These are phyloP conservation scores for Ormyrus thymus DNA, from an alignment of 2,888 invertebrate species.

Conservation along the genomic window DNA sequence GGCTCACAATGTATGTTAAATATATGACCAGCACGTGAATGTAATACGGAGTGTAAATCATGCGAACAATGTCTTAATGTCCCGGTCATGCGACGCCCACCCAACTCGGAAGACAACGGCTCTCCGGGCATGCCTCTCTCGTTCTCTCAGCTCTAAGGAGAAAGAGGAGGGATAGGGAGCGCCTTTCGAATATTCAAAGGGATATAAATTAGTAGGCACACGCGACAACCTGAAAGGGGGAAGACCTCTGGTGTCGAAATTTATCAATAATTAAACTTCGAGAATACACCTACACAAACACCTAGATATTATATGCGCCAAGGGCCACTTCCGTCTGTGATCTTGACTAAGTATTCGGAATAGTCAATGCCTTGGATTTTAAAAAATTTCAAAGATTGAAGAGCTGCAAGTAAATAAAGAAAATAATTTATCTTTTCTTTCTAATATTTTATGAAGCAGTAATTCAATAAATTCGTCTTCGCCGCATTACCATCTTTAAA, in stretches of 20 bases:
- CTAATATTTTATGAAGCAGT: too few relatives aligned
- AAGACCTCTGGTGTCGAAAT: constrained; percentile 52
- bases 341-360: background rate
- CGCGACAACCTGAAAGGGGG: constrained; percentile 53
- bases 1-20: constrained; percentile 72
- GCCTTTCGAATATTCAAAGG: constrained; percentile 71
- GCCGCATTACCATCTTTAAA: background rate
- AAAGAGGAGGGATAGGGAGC: constrained; percentile 38
- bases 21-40: constrained; percentile 74
- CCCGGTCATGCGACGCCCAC: constrained; percentile 75
- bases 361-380: background rate
- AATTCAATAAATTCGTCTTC: background rate
- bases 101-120: constrained; percentile 71
- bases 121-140: constrained; percentile 18
- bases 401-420: too few relatives aligned
- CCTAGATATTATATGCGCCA: background rate
- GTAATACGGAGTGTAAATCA: constrained; percentile 75
- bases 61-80: constrained; percentile 75
- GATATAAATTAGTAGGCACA: constrained; percentile 73
- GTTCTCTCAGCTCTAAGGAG: constrained; percentile 43
- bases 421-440: too few relatives aligned
- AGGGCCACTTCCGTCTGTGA: too few relatives aligned
- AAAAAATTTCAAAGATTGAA: too few relatives aligned
- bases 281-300: constrained; percentile 24
- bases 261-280: constrained; percentile 55